Percentiles rank a stretch among this genome's conserved stretches.
These are phyloP conservation scores for Drosophila leonis DNA, from an alignment of 2,888 invertebrate species.

Conservation along the genomic window DNA sequence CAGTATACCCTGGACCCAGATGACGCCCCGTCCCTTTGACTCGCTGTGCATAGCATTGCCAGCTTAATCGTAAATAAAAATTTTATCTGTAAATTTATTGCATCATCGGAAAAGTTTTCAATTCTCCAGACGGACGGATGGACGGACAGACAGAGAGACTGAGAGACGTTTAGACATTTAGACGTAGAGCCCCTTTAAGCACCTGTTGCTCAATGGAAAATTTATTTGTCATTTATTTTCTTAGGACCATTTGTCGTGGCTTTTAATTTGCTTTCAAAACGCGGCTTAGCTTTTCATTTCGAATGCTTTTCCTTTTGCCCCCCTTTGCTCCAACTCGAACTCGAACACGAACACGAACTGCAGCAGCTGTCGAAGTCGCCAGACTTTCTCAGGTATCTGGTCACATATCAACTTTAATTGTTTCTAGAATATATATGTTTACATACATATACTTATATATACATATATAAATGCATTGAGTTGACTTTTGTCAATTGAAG, in stretches of 20 bases:
- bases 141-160: background rate
- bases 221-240: constrained; percentile 70
- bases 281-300: constrained; percentile 64
- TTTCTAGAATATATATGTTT: background rate
- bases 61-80: constrained; percentile 77
- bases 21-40: background rate
- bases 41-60: constrained; percentile 16
- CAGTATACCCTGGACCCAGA: background rate
- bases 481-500: too few relatives aligned
- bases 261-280: constrained; percentile 75
- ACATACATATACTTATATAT: too few relatives aligned
- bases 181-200: constrained; percentile 28
- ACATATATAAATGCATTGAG: too few relatives aligned
- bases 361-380: background rate
- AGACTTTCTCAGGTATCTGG: background rate
- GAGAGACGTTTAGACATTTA: constrained; percentile 4
- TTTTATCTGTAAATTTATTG: constrained; percentile 82
- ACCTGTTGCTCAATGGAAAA: constrained; percentile 67
- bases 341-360: background rate
- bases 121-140: constrained; percentile 47
- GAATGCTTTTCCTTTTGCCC: constrained; percentile 27
- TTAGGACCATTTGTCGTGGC: constrained; percentile 71
- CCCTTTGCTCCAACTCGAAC: constrained; percentile 1
- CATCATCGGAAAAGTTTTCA: constrained; percentile 78
- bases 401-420: background rate